phyloP scores from a whole-genome alignment of 2,113 vertebrate genomes.

The Tautogolabrus adspersus region DNA sequence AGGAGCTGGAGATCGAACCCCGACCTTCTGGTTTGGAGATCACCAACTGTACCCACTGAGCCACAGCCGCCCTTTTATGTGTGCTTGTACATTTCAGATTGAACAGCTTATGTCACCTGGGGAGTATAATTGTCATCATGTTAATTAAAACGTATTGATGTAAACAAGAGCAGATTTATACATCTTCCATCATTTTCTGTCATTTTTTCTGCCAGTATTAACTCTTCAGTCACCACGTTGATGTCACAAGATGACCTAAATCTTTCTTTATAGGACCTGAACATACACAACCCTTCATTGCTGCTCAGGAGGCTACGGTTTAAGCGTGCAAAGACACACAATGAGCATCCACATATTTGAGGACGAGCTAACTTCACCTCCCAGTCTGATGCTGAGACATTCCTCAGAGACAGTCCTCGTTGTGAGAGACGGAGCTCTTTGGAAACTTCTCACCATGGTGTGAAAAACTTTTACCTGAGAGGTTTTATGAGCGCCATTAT shows the following conservation, averaged over 20 bases:
- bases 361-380: conserved; percentile 18
- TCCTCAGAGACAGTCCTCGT: conserved; percentile 14
- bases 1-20: no score
- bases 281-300: background rate
- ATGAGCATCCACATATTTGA: background rate
- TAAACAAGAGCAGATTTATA: no score
- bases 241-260: conserved; percentile 2
- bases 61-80: no score
- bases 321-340: background rate
- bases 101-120: no score
- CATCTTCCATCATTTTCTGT: no score
- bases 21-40: no score
- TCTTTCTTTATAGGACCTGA: background rate
- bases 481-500: conserved; percentile 38
- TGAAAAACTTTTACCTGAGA: conserved; percentile 34
- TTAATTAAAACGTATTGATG: no score
- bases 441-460: conserved; percentile 35
- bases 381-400: conserved; percentile 4
- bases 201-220: background rate
- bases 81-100: no score
- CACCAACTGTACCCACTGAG: no score
- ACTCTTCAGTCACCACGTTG: conserved; percentile 22
- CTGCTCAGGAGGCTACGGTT: no score
- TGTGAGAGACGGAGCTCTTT: background rate
- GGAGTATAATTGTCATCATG: no score